phyloP scores from a whole-genome alignment of 2,113 vertebrate species.

The Cyanistes caeruleus region DNA sequence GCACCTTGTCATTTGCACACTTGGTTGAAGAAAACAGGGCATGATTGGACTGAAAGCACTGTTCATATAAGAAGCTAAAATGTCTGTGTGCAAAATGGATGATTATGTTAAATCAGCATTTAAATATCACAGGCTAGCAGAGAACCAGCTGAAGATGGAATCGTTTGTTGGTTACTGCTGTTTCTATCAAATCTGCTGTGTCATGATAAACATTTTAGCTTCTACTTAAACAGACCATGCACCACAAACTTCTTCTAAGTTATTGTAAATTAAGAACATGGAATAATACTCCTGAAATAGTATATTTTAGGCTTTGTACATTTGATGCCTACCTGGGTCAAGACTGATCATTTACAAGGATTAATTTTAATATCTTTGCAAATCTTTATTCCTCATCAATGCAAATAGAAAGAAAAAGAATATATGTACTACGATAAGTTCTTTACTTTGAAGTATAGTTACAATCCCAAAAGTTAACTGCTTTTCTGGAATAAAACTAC shows the following conservation, averaged over 20 bases:
- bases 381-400: not conserved
- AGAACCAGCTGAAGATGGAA: not conserved
- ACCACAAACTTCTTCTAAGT: not conserved
- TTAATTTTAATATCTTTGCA: constrained; percentile 27
- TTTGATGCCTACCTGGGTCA: not conserved
- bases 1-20: not conserved
- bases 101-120: constrained; percentile 17
- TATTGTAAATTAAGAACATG: not conserved
- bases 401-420: not conserved
- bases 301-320: not conserved
- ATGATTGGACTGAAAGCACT: not conserved
- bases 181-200: constrained; percentile 11
- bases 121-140: constrained; percentile 4
- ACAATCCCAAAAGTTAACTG: not conserved
- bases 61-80: not conserved
- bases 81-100: not conserved
- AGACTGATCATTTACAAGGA: constrained; percentile 17
- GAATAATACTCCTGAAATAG: constrained; percentile 3
- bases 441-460: not conserved
- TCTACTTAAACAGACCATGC: not conserved
- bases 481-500: not conserved
- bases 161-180: not conserved
- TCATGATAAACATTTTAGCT: not conserved
- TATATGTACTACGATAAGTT: not conserved
- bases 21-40: not conserved